Base-by-base conservation (phyloP, 1,140 invertebrate species). In the Battus philenor region DNA sequence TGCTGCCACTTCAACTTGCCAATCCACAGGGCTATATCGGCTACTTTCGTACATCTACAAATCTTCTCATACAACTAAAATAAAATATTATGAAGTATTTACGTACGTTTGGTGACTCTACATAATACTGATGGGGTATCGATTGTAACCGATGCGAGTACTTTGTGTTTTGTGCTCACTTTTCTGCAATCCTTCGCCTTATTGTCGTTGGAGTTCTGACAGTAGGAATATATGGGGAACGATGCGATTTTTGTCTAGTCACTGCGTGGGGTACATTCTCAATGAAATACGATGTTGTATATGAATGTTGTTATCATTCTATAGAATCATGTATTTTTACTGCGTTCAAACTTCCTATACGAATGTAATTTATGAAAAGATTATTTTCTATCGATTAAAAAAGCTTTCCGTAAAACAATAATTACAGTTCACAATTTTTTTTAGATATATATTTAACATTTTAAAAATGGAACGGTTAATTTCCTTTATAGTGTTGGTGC, bases 221-320 rank as follows among this genome's bases (percentile, higher is more conserved):
- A 73, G 54, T 45, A 32, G 51, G 59, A 71, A 82, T 80, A 70
- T 79, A 79, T 68, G 67, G 61, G 57, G 51, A 68, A 39, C 59
- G 56, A 63, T 50, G 63, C 59, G 73, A 80, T 79, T 77, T 80
- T 79, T 80, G 76, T 77, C 76, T 80, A 79, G 50, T 38, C 64
- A 17, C 62, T 67, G 74, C 71, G 72, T 82, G 77, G 72, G 77
- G 74, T 72, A 75, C 39, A 16, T 39, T 43, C 34, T 13, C 49
- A 45, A 48, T 60, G 50, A 68, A 66, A 55, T 68, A 64, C 61
- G n/a, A 44, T 44, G 27, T 47, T 52, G 46, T 59, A 13, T 24
- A 24, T 38, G 20, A 8, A 39, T 8, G 26, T 26, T 13, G 11
- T 26, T 15, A 9, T 4, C 9, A 2, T 39, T 26, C 15, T 13